These are phyloP conservation scores for Drosophila colorata DNA, from an alignment of 2,888 invertebrate genomes.

Conservation along the genomic window DNA sequence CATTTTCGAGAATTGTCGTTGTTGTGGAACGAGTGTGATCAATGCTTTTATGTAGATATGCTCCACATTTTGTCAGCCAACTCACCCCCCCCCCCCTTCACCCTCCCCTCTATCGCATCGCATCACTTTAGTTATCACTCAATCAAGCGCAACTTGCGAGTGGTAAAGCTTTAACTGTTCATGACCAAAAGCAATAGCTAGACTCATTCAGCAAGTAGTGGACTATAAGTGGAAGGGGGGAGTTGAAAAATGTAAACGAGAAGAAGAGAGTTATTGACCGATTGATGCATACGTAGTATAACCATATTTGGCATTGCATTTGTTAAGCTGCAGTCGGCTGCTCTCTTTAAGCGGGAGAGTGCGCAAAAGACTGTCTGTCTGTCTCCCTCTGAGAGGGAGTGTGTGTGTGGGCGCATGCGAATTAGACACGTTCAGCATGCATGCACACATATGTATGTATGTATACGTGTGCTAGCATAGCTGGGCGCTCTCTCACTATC, in stretches of 20 bases:
- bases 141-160: conserved; percentile 25
- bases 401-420: conserved; percentile 56
- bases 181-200: conserved; percentile 38
- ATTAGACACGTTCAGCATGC: conserved; percentile 36
- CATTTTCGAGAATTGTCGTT: conserved; percentile 35
- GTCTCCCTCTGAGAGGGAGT: too few relatives aligned
- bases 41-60: conserved; percentile 8
- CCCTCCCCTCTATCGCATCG: neutral
- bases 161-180: conserved; percentile 21
- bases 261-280: conserved; percentile 36
- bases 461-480: conserved; percentile 5
- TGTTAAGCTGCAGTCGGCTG: conserved; percentile 57
- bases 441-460: neutral
- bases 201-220: conserved; percentile 46
- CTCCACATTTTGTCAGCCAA: conserved; percentile 15
- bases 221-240: neutral
- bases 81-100: neutral
- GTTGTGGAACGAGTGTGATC: conserved; percentile 27
- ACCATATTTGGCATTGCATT: conserved; percentile 79
- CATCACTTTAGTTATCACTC: conserved; percentile 29
- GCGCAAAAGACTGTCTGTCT: too few relatives aligned
- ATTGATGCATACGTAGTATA: conserved; percentile 55
- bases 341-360: conserved; percentile 24
- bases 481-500: conserved; percentile 13
- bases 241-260: conserved; percentile 3